These are phyloP conservation scores for Acronicta psi DNA, from an alignment of 2,888 invertebrate species.

Conservation along the genomic window DNA sequence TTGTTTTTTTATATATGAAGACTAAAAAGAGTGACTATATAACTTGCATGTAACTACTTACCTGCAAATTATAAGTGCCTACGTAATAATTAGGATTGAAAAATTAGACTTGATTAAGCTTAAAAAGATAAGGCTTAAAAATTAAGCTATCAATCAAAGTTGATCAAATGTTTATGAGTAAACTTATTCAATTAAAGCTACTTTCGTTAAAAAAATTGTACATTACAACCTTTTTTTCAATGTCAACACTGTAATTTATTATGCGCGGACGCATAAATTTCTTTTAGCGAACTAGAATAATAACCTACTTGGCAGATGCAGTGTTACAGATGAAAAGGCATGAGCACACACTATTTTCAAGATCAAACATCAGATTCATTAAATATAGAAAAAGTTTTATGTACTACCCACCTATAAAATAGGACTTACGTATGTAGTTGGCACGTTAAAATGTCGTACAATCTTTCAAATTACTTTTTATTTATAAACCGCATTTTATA, in stretches of 20 bases:
- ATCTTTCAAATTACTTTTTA: slow-evolving; percentile 37
- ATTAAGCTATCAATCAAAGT: no score
- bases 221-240: slow-evolving; percentile 18
- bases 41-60: no score
- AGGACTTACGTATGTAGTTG: slow-evolving; percentile 30
- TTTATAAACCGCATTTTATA: slow-evolving; percentile 32
- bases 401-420: slow-evolving; percentile 14
- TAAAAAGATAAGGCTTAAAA: no score
- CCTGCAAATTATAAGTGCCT: no score
- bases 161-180: no score
- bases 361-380: slow-evolving; percentile 59
- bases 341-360: slow-evolving; percentile 53
- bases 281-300: slow-evolving; percentile 63
- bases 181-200: neutral
- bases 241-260: slow-evolving; percentile 51
- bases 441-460: slow-evolving; percentile 35
- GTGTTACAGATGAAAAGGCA: slow-evolving; percentile 34
- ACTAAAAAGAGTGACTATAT: no score
- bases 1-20: no score
- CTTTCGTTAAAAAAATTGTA: slow-evolving; percentile 4
- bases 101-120: no score
- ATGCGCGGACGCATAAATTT: slow-evolving; percentile 63
- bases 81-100: no score
- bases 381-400: slow-evolving; percentile 29
- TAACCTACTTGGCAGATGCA: slow-evolving; percentile 73